Evolutionary conservation across 2,888 invertebrate genomes (phyloP).

Genomic region (Allacma fusca): DNA sequence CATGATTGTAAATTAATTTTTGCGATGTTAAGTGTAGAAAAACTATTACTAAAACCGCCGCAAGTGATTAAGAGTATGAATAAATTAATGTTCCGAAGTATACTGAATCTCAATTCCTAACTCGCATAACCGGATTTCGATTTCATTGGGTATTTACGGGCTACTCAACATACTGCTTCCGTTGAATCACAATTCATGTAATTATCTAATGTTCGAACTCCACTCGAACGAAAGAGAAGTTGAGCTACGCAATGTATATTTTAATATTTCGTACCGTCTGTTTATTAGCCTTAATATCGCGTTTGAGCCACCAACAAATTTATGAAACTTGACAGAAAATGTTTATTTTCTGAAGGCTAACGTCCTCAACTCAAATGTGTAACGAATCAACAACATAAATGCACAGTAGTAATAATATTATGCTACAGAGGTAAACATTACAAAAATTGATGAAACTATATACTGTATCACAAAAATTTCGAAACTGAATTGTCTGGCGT

Average conservation of each 20-base stretch:
- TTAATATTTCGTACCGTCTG: background rate
- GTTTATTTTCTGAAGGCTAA: conserved; percentile 14
- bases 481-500: conserved; percentile 19
- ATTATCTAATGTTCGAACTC: too few relatives aligned
- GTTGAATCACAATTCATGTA: too few relatives aligned
- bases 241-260: too few relatives aligned
- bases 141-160: too few relatives aligned
- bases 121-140: too few relatives aligned
- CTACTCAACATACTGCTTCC: too few relatives aligned
- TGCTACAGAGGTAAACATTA: conserved; percentile 29
- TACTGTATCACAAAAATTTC: conserved; percentile 27
- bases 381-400: conserved; percentile 26
- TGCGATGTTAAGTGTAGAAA: background rate
- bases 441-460: conserved; percentile 13
- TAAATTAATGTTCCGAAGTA: too few relatives aligned
- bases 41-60: too few relatives aligned
- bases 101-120: too few relatives aligned
- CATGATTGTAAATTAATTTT: background rate
- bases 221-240: too few relatives aligned
- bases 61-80: too few relatives aligned
- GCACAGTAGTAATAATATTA: conserved; percentile 22
- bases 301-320: background rate
- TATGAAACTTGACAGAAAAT: background rate
- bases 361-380: background rate
- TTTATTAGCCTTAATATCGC: too few relatives aligned